A percentile compares a stretch with the other conserved stretches of the same genome.
phyloP scores from a whole-genome alignment of 2,113 vertebrate species.

The Guaruba guarouba region DNA sequence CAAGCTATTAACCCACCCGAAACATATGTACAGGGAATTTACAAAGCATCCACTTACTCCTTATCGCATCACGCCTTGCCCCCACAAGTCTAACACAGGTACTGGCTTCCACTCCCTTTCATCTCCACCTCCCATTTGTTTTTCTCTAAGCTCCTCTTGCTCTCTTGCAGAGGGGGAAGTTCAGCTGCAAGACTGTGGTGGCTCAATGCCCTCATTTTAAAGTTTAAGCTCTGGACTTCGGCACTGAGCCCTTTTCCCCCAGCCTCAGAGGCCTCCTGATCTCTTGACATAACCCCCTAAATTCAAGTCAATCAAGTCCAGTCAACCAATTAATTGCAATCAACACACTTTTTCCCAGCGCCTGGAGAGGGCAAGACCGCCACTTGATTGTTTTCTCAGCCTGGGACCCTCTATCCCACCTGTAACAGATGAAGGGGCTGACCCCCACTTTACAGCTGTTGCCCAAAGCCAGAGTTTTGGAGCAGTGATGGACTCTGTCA shows the following conservation, averaged over 20 bases:
- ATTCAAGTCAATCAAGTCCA: not conserved
- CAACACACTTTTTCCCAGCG: not conserved
- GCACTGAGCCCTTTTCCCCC: not conserved
- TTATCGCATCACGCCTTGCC: not conserved
- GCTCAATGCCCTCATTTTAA: not conserved
- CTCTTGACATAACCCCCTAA: not conserved
- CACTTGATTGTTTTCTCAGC: not conserved
- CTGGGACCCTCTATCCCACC: not conserved
- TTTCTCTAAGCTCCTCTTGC: not conserved
- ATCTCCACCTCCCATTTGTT: not conserved
- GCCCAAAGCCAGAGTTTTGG: not conserved
- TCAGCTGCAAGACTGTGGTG: not conserved
- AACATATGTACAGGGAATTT: not conserved
- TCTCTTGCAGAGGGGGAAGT: not conserved
- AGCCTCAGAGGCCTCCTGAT: not conserved
- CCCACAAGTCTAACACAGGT: not conserved
- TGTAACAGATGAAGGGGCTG: not conserved
- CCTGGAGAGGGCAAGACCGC: not conserved
- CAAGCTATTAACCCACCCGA: conserved; percentile 18
- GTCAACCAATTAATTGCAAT: not conserved
- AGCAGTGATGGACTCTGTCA: not conserved
- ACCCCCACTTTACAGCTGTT: not conserved
- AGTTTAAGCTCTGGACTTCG: not conserved
- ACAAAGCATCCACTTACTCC: not conserved
- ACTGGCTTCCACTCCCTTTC: not conserved